These are phyloP conservation scores for Pristiophorus japonicus DNA, from an alignment of 2,113 vertebrate genomes.

Conservation along the genomic window DNA sequence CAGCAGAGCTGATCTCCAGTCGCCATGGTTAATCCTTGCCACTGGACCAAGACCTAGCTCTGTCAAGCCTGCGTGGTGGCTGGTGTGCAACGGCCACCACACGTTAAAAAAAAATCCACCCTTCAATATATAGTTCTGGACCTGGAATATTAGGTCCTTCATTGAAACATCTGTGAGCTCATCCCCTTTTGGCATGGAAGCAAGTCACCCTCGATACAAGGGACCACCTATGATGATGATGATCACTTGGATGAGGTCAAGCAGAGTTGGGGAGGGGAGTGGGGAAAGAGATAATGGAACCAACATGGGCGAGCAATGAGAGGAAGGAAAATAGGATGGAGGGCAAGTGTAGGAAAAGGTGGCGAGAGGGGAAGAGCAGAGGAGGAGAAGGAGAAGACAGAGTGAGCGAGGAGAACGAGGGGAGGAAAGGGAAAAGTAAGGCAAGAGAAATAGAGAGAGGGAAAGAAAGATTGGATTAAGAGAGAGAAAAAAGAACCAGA, in stretches of 20 bases:
- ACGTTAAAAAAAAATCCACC: too few relatives aligned
- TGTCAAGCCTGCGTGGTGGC: too few relatives aligned
- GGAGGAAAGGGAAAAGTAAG: background rate
- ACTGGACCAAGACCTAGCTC: too few relatives aligned
- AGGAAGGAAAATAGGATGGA: background rate
- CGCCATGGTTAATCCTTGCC: too few relatives aligned
- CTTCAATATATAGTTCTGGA: too few relatives aligned
- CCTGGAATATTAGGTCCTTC: too few relatives aligned
- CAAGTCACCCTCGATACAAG: too few relatives aligned
- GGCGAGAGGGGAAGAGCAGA: background rate
- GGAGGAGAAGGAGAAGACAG: background rate
- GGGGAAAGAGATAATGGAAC: background rate
- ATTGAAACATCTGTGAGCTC: too few relatives aligned
- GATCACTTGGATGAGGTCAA: background rate
- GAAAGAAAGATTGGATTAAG: background rate
- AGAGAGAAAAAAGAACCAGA: background rate
- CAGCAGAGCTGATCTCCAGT: too few relatives aligned
- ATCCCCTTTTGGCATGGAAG: too few relatives aligned
- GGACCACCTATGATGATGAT: too few relatives aligned
- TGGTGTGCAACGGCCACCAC: too few relatives aligned
- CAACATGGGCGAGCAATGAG: background rate
- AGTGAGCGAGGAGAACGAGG: background rate
- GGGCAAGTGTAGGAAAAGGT: background rate
- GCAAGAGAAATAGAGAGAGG: background rate
- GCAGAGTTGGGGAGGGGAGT: background rate